A percentile compares a stretch with the other conserved stretches of the same genome.
Evolutionary conservation across 2,113 vertebrate species (phyloP).

Genomic region (Cryptomyrus ogoouensis): DNA sequence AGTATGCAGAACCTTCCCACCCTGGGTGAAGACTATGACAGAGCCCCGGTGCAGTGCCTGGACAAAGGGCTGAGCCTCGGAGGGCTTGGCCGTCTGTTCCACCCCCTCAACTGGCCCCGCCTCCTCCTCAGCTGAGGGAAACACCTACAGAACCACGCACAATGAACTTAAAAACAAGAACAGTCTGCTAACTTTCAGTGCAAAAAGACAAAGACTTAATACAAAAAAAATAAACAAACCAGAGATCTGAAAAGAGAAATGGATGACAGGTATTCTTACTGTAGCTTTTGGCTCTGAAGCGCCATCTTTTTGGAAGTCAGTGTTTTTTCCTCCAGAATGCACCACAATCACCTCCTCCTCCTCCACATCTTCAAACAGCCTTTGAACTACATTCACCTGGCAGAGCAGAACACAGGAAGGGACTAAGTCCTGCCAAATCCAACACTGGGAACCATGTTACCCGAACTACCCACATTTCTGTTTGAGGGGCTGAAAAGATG

Average conservation of each 20-base stretch:
- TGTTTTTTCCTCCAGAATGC: neutral
- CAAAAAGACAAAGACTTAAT: neutral
- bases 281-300: slow-evolving; percentile 19
- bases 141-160: neutral
- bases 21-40: slow-evolving; percentile 62
- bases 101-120: neutral
- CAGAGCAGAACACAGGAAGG: slow-evolving; percentile 6
- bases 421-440: neutral
- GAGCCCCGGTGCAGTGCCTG: slow-evolving; percentile 55
- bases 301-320: neutral
- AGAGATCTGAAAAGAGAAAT: neutral
- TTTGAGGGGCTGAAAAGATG: neutral
- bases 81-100: neutral
- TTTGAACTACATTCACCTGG: slow-evolving; percentile 55
- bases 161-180: neutral
- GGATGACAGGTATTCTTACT: slow-evolving; percentile 36
- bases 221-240: neutral
- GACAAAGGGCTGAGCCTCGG: slow-evolving; percentile 39
- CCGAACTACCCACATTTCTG: neutral
- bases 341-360: slow-evolving; percentile 32
- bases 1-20: slow-evolving; percentile 46
- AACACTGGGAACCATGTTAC: neutral
- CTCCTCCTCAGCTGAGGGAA: neutral
- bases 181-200: neutral
- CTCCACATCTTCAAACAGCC: slow-evolving; percentile 55